phyloP scores from a whole-genome alignment of 2,888 invertebrate genomes.

The Brenthis daphne region DNA sequence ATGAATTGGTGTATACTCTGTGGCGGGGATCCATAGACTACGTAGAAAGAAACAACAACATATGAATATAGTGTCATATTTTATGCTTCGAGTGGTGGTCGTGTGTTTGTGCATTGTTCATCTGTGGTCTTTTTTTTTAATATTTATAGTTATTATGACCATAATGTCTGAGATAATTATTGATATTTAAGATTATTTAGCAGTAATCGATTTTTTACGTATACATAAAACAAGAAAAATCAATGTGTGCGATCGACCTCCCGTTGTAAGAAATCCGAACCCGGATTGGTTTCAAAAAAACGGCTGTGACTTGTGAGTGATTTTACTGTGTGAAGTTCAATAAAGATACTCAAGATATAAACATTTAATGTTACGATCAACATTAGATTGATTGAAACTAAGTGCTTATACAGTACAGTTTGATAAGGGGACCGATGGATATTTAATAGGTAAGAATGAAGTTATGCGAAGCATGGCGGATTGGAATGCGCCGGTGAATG shows the following conservation, averaged over 20 bases:
- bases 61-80: slow-evolving; percentile 37
- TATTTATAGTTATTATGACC: slow-evolving; percentile 17
- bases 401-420: slow-evolving; percentile 25
- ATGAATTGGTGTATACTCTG: background rate
- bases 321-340: slow-evolving; percentile 31
- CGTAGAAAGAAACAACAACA: slow-evolving; percentile 17
- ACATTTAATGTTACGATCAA: slow-evolving; percentile 16
- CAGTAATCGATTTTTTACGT: slow-evolving; percentile 6
- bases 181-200: slow-evolving; percentile 16
- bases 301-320: slow-evolving; percentile 48
- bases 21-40: slow-evolving; percentile 18
- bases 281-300: slow-evolving; percentile 50
- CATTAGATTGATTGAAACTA: slow-evolving; percentile 29
- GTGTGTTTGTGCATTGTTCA: slow-evolving; percentile 34
- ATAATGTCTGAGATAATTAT: slow-evolving; percentile 7
- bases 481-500: slow-evolving; percentile 53
- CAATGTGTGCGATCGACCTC: slow-evolving; percentile 44
- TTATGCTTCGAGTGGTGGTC: slow-evolving; percentile 34
- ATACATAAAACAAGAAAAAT: slow-evolving; percentile 11
- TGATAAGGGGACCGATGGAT: slow-evolving; percentile 57
- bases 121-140: slow-evolving; percentile 25
- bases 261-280: slow-evolving; percentile 46
- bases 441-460: slow-evolving; percentile 62
- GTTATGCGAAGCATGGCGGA: slow-evolving; percentile 45
- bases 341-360: slow-evolving; percentile 23